Conservation (phyloP, 2,113 vertebrate species). For the Solenodon paradoxus region DNA sequence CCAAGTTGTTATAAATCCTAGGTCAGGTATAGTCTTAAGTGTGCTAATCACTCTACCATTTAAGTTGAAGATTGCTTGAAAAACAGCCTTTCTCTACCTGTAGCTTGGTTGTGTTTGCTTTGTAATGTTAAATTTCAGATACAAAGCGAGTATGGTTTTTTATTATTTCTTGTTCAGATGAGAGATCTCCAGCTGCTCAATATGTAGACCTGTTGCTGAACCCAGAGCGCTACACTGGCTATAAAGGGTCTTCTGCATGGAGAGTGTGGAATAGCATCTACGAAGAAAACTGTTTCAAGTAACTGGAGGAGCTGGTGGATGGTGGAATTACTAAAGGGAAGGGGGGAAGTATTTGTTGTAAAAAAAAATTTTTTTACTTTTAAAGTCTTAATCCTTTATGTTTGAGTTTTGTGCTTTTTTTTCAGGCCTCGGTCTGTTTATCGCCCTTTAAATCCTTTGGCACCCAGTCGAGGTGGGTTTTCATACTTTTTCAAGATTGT, state of each 20-base stretch:
- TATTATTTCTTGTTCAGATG: constrained; percentile 83
- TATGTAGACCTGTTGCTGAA: constrained; percentile 96
- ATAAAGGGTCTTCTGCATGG: constrained; percentile 95
- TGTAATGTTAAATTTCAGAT: neutral
- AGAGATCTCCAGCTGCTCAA: constrained; percentile 92
- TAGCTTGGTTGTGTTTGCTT: neutral
- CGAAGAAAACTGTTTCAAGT: constrained; percentile 99
- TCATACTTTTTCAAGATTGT: constrained; percentile 23
- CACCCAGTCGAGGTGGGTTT: constrained; percentile 89
- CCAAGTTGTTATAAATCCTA: neutral
- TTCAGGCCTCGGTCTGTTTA: constrained; percentile 96
- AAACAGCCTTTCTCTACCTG: neutral
- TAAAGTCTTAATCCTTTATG: neutral
- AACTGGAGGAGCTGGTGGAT: constrained; percentile 59
- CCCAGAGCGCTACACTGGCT: constrained; percentile 94
- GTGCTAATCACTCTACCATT: neutral
- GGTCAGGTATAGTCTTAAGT: neutral
- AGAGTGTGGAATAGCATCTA: constrained; percentile 99
- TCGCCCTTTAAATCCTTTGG: constrained; percentile 95
- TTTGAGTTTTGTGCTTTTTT: constrained; percentile 42
- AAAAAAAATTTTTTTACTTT: too few relatives aligned
- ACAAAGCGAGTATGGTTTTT: constrained; percentile 18
- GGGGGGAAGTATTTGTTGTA: neutral
- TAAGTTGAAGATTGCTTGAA: neutral
- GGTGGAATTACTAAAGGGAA: neutral